Conservation (phyloP, 2,888 invertebrate species). For the Heliconius sara region DNA sequence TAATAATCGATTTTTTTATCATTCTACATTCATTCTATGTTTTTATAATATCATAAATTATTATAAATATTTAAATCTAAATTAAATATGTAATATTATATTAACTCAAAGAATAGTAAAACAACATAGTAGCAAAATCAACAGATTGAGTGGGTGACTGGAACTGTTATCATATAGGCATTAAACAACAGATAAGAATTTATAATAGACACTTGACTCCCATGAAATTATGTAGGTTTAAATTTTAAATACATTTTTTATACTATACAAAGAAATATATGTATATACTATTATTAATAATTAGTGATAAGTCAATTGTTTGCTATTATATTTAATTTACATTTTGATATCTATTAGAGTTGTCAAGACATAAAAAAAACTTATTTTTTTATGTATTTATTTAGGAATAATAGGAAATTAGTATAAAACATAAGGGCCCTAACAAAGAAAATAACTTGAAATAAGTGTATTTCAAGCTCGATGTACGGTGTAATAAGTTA, state of each 20-base stretch:
- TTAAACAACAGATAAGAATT: constrained; percentile 13
- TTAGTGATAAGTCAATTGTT: background rate
- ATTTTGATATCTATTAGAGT: background rate
- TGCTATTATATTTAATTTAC: background rate
- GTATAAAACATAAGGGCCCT: background rate
- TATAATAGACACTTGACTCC: constrained; percentile 7
- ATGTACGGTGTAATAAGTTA: background rate
- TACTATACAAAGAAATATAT: background rate
- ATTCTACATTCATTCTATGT: background rate
- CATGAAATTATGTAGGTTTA: background rate
- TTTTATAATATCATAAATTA: background rate
- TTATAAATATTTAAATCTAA: background rate
- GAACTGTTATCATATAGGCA: background rate
- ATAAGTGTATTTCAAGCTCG: too few species aligned
- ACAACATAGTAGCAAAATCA: background rate
- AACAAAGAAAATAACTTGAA: too few species aligned
- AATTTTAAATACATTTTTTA: too few species aligned
- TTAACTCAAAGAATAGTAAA: background rate
- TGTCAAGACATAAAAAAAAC: too few species aligned
- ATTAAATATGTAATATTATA: background rate
- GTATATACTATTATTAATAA: background rate
- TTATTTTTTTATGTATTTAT: too few species aligned
- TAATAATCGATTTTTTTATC: too few species aligned
- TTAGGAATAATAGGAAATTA: background rate
- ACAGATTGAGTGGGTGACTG: background rate